Percentiles rank a stretch among this genome's conserved stretches.
phyloP scores from a whole-genome alignment of 2,888 invertebrate genomes.

The Philaethria dido region DNA sequence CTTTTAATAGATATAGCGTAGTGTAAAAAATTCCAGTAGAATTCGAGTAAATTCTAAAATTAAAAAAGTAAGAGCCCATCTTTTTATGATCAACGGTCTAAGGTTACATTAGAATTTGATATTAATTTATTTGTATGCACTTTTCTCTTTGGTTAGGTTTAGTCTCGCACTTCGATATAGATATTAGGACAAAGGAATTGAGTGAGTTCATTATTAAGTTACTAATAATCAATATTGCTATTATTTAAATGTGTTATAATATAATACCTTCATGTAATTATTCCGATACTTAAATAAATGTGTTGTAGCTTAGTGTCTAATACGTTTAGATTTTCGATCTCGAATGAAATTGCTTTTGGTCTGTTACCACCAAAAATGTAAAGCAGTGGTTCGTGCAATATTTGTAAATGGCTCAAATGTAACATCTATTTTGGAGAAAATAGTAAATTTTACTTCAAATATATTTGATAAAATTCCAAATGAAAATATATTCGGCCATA shows the following conservation, averaged over 20 bases:
- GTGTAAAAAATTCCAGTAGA: not conserved
- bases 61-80: slow-evolving; percentile 7
- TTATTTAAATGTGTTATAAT: not conserved
- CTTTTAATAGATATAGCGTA: slow-evolving; percentile 9
- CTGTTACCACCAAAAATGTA: not conserved
- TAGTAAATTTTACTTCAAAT: no score
- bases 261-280: not conserved
- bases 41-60: not conserved
- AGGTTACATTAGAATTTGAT: slow-evolving; percentile 3
- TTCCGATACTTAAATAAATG: slow-evolving; percentile 2
- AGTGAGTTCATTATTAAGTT: slow-evolving; percentile 1
- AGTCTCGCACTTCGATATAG: slow-evolving; percentile 17
- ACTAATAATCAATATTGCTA: slow-evolving; percentile 8
- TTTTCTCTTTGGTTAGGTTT: slow-evolving; percentile 8
- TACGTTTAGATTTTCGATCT: not conserved
- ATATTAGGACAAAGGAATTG: slow-evolving; percentile 15
- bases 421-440: no score
- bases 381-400: no score
- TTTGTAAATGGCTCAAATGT: no score
- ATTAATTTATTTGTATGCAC: slow-evolving; percentile 22
- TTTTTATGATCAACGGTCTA: slow-evolving; percentile 21
- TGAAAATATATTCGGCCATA: not conserved
- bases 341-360: slow-evolving; percentile 1
- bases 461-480: not conserved
- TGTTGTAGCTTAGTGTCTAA: slow-evolving; percentile 2